Conservation (phyloP, 1,140 invertebrate species). For the Drosophila sulfurigaster region DNA sequence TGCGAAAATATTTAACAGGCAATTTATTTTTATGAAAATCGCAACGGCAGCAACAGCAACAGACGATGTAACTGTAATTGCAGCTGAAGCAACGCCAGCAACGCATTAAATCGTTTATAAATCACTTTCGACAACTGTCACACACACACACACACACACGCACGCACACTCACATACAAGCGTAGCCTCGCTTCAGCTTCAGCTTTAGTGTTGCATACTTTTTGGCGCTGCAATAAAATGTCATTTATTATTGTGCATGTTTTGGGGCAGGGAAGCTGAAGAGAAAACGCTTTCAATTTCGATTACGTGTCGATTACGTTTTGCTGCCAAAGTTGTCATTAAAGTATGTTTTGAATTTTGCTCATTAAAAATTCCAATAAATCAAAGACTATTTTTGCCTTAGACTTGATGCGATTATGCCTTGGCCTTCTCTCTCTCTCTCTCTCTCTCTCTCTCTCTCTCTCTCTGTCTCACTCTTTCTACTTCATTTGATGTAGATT, state of each 20-base stretch:
- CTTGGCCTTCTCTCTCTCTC: no score
- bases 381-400: no score
- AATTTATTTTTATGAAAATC: conserved; percentile 56
- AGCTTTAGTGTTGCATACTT: conserved; percentile 25
- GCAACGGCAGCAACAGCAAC: conserved; percentile 23
- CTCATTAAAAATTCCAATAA: no score
- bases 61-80: conserved; percentile 5
- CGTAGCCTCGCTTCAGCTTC: no score
- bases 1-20: conserved; percentile 55
- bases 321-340: no score
- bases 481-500: neutral
- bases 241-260: conserved; percentile 19
- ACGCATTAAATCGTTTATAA: conserved; percentile 51
- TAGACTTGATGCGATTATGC: no score
- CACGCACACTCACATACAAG: neutral
- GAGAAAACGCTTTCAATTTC: conserved; percentile 18
- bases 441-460: no score
- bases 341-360: no score
- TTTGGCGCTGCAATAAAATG: conserved; percentile 36
- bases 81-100: conserved; percentile 21
- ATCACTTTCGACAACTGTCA: conserved; percentile 44
- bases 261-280: neutral
- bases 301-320: neutral
- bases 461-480: no score
- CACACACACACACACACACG: neutral